Evolutionary conservation across 2,113 vertebrate genomes (phyloP).

Genomic region (Erythrocercus mccallii): DNA sequence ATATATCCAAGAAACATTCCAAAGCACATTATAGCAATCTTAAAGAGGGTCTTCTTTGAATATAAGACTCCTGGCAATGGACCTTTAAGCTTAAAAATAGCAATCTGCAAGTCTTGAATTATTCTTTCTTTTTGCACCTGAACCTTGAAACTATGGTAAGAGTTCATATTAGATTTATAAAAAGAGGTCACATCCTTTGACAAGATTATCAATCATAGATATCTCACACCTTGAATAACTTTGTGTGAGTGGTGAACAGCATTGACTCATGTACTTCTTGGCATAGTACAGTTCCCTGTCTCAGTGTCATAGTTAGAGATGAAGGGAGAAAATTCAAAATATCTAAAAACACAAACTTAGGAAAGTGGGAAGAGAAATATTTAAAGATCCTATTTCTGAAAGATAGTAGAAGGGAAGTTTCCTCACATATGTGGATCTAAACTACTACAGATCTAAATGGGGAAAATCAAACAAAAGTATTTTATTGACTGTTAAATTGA

Average conservation of each 20-base stretch:
- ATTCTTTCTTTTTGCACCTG: neutral
- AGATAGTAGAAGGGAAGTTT: neutral
- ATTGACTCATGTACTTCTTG: neutral
- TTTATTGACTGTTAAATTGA: slow-evolving; percentile 56
- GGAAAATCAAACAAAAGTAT: slow-evolving; percentile 40
- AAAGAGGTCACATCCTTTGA: neutral
- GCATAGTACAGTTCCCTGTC: neutral
- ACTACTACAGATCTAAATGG: neutral
- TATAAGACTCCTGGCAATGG: neutral
- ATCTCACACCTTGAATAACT: neutral
- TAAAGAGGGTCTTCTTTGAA: neutral
- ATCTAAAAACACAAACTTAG: neutral
- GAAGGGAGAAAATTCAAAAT: neutral
- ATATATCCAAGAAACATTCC: neutral
- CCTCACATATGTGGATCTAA: neutral
- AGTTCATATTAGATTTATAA: neutral
- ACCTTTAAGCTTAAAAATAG: neutral
- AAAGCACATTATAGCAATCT: neutral
- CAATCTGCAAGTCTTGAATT: neutral
- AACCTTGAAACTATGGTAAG: neutral
- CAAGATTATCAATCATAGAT: neutral
- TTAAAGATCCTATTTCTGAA: neutral
- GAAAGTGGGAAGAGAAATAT: neutral
- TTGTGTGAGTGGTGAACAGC: neutral
- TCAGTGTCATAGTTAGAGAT: neutral